Evolutionary conservation across 2,888 invertebrate species (phyloP).

Genomic region (Molorchus minor): DNA sequence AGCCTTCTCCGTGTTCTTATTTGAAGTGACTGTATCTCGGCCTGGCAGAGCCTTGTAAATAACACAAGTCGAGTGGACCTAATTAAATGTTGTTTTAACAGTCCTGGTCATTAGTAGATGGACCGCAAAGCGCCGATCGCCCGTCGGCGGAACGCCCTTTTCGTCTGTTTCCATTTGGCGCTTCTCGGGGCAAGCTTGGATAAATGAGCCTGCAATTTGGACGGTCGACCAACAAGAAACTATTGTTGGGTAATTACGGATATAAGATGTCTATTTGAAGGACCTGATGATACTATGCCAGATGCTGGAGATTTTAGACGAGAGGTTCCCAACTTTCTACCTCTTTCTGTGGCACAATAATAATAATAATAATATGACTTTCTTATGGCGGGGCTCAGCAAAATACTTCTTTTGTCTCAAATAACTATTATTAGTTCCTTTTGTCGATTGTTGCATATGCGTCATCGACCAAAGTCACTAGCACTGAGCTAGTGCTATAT

Average conservation of each 20-base stretch:
- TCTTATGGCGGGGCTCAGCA: no score
- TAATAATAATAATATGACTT: no score
- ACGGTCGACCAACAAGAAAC: constrained; percentile 2
- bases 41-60: constrained; percentile 53
- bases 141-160: constrained; percentile 35
- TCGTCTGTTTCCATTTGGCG: constrained; percentile 9
- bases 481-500: no score
- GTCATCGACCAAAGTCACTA: no score
- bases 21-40: constrained; percentile 51
- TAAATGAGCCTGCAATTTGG: constrained; percentile 22
- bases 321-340: no score
- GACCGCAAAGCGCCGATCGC: constrained; percentile 56
- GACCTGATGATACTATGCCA: no score
- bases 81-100: constrained; percentile 62
- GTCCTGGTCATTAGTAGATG: constrained; percentile 59
- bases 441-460: no score
- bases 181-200: constrained; percentile 30
- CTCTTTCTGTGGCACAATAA: no score
- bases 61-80: constrained; percentile 56
- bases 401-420: no score
- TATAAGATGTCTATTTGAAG: no score
- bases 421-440: no score
- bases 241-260: constrained; percentile 33
- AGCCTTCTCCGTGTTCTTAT: constrained; percentile 44
- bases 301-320: no score